Base-by-base conservation (phyloP, 2,797 vertebrate species). In the Columba guinea region DNA sequence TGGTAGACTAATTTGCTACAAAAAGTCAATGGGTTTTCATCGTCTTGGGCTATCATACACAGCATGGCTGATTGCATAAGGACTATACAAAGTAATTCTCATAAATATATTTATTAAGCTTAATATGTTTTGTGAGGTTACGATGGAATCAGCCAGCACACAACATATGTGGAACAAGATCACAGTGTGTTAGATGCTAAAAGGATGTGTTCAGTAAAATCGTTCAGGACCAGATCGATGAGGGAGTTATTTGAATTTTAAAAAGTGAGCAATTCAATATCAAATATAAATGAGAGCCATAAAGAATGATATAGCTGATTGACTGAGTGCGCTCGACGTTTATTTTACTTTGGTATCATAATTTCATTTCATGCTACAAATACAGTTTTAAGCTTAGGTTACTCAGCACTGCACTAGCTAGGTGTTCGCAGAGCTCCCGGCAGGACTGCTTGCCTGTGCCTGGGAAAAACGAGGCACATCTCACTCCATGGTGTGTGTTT, bases 71-170 rank as follows among this genome's bases (percentile, higher is more conserved):
- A 98, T 99, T 98, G 98, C 98, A 98, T 98, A 98, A 99, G 98
- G 98, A 98, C 98, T 98, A 98, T 98, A 98, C 98, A 98, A 98
- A 98, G 98, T 98, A 98, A 98, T 98, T 98, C 98, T 98, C 98
- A 98, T 98, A 99, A 99, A 98, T 98, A 98, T 98, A 99, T 99
- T 98, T 99, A 99, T 98, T 98, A 98, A 98, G 98, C 98, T 98
- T 98, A 98, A 98, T 98, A 98, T 98, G 98, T 98, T 98, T 98
- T 98, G 97, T 98, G 97, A 98, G 97, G 95, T 96, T 96, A 97
- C 97, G 97, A 97, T 94, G 97, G 97, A 98, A 98, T 98, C 98
- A 97, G 95, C 97, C 96, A 97, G 98, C 84, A 96, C 94, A 97
- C 97, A 98, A 98, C 95, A 94, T 96, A 97, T 92, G 92, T 95